Percentiles rank a stretch among this genome's conserved stretches.
Evolutionary conservation across 2,797 vertebrate species (phyloP).

Genomic region (Paramormyrops hopkinsi): DNA sequence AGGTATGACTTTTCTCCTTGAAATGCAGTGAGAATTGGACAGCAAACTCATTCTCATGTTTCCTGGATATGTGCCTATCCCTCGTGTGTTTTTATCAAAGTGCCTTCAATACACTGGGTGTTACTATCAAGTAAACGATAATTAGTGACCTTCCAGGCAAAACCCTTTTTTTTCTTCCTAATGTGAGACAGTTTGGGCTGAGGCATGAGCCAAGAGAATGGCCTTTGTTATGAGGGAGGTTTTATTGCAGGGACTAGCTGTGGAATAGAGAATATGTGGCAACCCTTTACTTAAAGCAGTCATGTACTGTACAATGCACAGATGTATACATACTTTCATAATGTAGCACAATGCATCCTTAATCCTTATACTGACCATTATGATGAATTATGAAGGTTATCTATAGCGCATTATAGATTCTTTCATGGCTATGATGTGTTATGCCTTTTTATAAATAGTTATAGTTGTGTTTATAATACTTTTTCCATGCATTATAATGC

Average conservation of each 20-base stretch:
- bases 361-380: not conserved
- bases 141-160: conserved; percentile 4
- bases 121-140: not conserved
- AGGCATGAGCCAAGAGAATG: not conserved
- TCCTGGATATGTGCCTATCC: not conserved
- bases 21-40: not conserved
- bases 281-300: not conserved
- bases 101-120: not conserved
- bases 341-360: not conserved
- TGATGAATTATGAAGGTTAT: not conserved
- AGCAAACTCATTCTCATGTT: not conserved
- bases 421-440: not conserved
- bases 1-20: not conserved
- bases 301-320: not conserved
- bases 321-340: not conserved
- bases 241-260: not conserved
- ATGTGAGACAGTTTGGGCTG: not conserved
- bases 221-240: not conserved
- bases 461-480: not conserved
- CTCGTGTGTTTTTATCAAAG: not conserved
- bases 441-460: not conserved
- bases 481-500: not conserved
- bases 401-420: not conserved
- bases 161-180: not conserved
- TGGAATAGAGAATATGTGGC: not conserved